These are phyloP conservation scores for Ailurus styani DNA, from an alignment of 2,113 vertebrate species.

Conservation along the genomic window DNA sequence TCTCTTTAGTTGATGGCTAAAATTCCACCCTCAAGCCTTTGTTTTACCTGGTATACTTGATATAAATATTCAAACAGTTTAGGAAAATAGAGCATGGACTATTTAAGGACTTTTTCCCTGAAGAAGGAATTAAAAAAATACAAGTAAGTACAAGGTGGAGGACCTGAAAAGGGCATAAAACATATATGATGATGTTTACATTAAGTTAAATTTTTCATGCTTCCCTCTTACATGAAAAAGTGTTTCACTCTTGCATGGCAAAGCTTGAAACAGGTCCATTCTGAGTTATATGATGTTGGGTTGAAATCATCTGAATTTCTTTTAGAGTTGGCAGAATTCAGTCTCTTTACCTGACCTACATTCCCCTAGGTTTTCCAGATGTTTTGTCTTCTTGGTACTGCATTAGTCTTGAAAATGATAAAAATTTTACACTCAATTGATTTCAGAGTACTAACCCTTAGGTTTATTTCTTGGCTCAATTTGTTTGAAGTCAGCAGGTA, in stretches of 20 bases:
- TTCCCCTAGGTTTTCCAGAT: neutral
- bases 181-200: neutral
- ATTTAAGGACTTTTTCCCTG: neutral
- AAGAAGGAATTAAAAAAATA: neutral
- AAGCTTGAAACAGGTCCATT: neutral
- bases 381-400: fast-evolving
- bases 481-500: neutral
- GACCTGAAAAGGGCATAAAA: neutral
- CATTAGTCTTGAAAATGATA: neutral
- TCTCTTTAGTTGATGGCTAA: neutral
- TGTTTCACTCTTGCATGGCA: neutral
- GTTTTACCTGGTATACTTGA: neutral
- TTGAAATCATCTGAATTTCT: neutral
- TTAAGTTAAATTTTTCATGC: neutral
- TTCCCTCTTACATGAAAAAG: neutral
- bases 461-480: neutral
- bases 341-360: neutral
- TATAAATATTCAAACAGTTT: neutral
- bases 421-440: neutral
- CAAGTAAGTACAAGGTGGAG: neutral
- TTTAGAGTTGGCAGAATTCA: neutral
- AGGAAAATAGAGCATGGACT: neutral
- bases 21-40: neutral
- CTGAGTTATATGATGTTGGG: neutral
- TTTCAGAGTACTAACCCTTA: neutral